Base-by-base conservation (phyloP, 1,140 invertebrate genomes). In the Drosophila gunungcola region DNA sequence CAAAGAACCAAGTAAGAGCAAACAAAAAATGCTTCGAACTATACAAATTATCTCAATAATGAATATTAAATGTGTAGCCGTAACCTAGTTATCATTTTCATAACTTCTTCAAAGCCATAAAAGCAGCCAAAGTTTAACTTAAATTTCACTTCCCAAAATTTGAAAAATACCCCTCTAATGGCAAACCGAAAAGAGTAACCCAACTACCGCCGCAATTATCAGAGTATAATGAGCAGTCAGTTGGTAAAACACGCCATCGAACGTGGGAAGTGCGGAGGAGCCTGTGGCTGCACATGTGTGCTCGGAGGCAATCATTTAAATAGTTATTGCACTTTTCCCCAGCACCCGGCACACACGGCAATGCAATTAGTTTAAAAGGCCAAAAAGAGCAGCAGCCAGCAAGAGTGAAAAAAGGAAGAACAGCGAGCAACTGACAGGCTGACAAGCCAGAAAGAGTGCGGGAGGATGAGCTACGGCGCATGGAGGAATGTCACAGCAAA, bases 311-410 rank as follows among this genome's bases (percentile, higher is more conserved):
- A 86, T 86, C 83, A 79, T 86, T 88, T 86, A 86, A 86, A 86
- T 88, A 86, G 83, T 86, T 86, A 88, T 88, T 86, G 83, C 83
- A 88, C 83, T 88, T 86, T 88, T 73, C 62, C 62, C 64, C 52
- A 52, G 49, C 52, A 52, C 53, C 52, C 64, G 53, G 64, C 45
- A 43, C 72, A 78, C 69, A 75, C 74, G 74, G 70, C 79, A 86
- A 88, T 88, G 83, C 83, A 86, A 88, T 86, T 86, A 86, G 83
- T 86, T 83, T 88, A 86, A 86, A 86, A 86, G 79, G 83, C 78
- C 69, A 82, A 88, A 81, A 78, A 78, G 63, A 73, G 46, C 42
- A 52, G 42, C 1, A 58, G 36, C 25, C 54, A 34, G 27, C 21
- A 43, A 49, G 45, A 54, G 38, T 55, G 27, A 46, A 56, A 46